Base-by-base conservation (phyloP, 2,113 vertebrate species). In the Ivindomyrus marchei region DNA sequence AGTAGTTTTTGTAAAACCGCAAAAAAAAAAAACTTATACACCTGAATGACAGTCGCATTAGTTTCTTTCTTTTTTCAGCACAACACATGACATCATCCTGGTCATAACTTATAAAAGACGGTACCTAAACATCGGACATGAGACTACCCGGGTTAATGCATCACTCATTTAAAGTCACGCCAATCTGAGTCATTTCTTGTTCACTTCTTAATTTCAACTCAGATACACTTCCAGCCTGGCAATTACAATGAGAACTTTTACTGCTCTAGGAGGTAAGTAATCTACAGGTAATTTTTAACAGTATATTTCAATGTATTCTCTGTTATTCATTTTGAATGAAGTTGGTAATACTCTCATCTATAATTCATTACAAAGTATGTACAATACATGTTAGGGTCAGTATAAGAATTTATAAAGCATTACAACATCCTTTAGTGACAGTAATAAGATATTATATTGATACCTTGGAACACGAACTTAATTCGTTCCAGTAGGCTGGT, bases 181-280 rank as follows among this genome's bases (percentile, higher is more conserved):
- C 24, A 49, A 27, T 13, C 42, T 47, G 58, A 74, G 15, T 36
- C 13, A 31, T 2, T 21, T 7, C 36, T 70, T 77, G 24, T 36
- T 27, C 88, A 86, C 39, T 49, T 31, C 42, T 31, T n/a, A 49
- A 45, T 47, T 85, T 47, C 84, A 49, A 5, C 46, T n/a, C 84
- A 77, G 27, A 88, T 4, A 21, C 56, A 24, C 27, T 47, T 27
- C 6, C 46, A 31, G 88, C n/a, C 47, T 11, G 45, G 17, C 46
- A 80, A 47, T 7, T 49, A 77, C 46, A 27, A 95, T 95, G 95
- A 89, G 92, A 27, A 95, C n/a, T 45, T 89, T 94, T 36, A 94
- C 94, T 10, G 10, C 94, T 53, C 53, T 95, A 46, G 94, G 94
- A 93, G 95, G 95, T 95, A 89, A 21, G 50, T 5, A 10, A 39